Evolutionary conservation across 2,797 vertebrate species (phyloP).

Genomic region (Siniperca scherzeri): DNA sequence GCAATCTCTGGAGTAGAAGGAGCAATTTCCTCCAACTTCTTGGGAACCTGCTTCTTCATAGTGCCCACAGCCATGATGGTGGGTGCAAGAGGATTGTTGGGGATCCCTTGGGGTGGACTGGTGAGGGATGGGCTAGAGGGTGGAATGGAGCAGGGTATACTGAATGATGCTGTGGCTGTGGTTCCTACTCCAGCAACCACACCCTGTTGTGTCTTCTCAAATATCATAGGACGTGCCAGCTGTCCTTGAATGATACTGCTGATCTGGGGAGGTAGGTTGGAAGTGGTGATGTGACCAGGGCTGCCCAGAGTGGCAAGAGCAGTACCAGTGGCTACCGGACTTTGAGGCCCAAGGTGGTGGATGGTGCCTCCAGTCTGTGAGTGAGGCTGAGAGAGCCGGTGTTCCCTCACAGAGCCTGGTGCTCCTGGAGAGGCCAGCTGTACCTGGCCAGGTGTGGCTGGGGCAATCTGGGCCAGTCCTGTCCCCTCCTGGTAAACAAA

Average conservation of each 20-base stretch:
- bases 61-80: slow-evolving; percentile 77
- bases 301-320: slow-evolving; percentile 90
- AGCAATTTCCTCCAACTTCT: slow-evolving; percentile 95
- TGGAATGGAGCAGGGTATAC: slow-evolving; percentile 90
- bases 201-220: slow-evolving; percentile 89
- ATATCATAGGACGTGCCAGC: slow-evolving; percentile 92
- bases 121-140: slow-evolving; percentile 93
- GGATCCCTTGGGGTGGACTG: slow-evolving; percentile 86
- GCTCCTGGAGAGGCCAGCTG: slow-evolving; percentile 90
- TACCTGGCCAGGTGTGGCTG: slow-evolving; percentile 88
- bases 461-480: slow-evolving; percentile 90
- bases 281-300: slow-evolving; percentile 94
- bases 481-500: slow-evolving; percentile 96
- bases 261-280: slow-evolving; percentile 96
- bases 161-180: slow-evolving; percentile 85
- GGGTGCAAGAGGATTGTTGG: slow-evolving; percentile 87
- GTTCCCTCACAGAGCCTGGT: slow-evolving; percentile 88
- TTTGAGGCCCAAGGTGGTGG: slow-evolving; percentile 96
- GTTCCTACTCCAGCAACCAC: slow-evolving; percentile 89
- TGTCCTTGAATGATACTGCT: slow-evolving; percentile 98
- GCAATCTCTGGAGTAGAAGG: slow-evolving; percentile 94
- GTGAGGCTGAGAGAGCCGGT: slow-evolving; percentile 95
- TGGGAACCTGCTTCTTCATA: slow-evolving; percentile 90
- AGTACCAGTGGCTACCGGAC: slow-evolving; percentile 89
- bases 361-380: slow-evolving; percentile 96